Base-by-base conservation (phyloP, 2,888 invertebrate species). In the Patella caerulea region DNA sequence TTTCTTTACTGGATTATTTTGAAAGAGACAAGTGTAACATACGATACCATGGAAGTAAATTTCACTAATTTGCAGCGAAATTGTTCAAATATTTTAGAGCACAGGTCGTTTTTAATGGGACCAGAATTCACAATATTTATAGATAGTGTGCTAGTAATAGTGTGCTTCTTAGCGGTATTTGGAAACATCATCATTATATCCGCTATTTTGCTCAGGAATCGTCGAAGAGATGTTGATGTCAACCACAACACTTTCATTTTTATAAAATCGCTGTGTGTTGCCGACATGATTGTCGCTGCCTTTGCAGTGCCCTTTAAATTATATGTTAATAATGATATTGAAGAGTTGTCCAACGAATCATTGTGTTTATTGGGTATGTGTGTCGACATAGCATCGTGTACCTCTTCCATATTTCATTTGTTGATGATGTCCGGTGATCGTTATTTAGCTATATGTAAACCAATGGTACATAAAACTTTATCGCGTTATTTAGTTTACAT, bases 221-320 rank as follows among this genome's bases (percentile, higher is more conserved):
- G 45, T 9, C 45, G 45, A 45, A 45, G 45, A 45, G 45, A 45
- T 45, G 45, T 45, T 45, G 45, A 45, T 9, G 45, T 45, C 5
- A 52, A 17, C 14, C 29, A 71, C 5, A 17, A 24, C 52, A 90
- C 90, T 9, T 89, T 89, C 81, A 86, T 86, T 24, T 90, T 90
- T 79, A 87, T 90, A n/a, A 86, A 88, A 71, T 89, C 89, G 11
- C 82, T 90, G 29, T 87, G 89, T 7, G 83, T 86, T 2, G 89
- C 90, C 2, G 90, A 90, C 77, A 85, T 86, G 59, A 84, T 89
- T 77, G 90, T 90, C 17, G 88, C 88, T 7, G 81, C 88, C 19
- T 82, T 87, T 72, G 90, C 89, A 4, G 89, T 89, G 89, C 90
- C 90, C 3, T 89, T 89, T 80, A 88, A 86, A 55, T 87, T 88